Base-by-base conservation (phyloP, 2,888 invertebrate genomes). In the Eubasilissa splendida region DNA sequence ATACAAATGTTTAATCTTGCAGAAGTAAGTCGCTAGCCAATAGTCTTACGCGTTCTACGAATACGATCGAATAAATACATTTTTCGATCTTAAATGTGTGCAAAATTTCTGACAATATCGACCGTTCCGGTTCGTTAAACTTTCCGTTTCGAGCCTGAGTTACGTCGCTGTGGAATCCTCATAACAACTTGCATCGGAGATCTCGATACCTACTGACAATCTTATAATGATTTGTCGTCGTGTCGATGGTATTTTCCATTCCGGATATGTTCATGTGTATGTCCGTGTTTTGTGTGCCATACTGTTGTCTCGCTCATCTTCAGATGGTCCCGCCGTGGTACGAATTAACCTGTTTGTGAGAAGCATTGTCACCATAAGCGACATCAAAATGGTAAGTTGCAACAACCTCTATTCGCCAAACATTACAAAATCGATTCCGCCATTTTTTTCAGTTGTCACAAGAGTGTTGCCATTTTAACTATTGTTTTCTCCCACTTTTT, bases 311-410 rank as follows among this genome's bases (percentile, higher is more conserved):
- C 77, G 74, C 83, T 70, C 74, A 85, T 87, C 88, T 88, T 91
- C 93, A 96, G 97, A 97, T 95, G 97, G 97, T 90, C 97, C 98
- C 88, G 97, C 98, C 90, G 94, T 97, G 92, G 98, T 98, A 91
- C 95, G 94, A 92, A 96, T 98, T 91, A 98, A 98, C 95, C 95
- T 97, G 93, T 97, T 97, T 95, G 96, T 98, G 91, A 93, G 98
- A 93, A 97, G 96, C 95, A 97, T 98, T 89, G 96, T 96, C 89
- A 97, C 97, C 89, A 98, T 98, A 93, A 98, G 97, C 94, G 98
- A 98, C 94, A 97, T 96, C 91, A 97, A 97, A 93, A 98, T 98
- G 98, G 98, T 98, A 96, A 97, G 97, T 96, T 73, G 14, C 66
- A 71, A 50, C 53, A 53, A 54, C 14, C 11, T 9, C 58, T 9